Conservation (phyloP, 2,797 vertebrate genomes). For the Fundulus diaphanus region DNA sequence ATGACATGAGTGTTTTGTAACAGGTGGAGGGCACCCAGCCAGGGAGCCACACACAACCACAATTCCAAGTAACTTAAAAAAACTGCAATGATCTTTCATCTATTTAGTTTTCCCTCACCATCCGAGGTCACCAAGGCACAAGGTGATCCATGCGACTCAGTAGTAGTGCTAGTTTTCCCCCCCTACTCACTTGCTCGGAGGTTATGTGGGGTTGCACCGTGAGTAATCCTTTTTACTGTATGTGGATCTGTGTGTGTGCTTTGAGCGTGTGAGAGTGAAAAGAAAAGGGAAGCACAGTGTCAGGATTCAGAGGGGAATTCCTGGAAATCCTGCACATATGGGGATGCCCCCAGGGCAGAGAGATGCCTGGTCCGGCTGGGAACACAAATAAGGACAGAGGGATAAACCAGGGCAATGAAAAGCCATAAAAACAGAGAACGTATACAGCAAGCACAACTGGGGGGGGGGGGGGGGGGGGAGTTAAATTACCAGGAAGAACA, state of each 20-base stretch:
- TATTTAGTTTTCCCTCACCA: constrained; percentile 41
- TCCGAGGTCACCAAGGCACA: constrained; percentile 60
- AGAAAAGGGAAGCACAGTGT: constrained; percentile 36
- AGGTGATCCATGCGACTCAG: constrained; percentile 44
- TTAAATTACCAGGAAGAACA: neutral
- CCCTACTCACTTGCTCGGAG: constrained; percentile 31
- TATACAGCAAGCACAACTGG: neutral
- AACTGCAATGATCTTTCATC: constrained; percentile 28
- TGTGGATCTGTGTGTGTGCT: neutral
- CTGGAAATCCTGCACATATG: constrained; percentile 47
- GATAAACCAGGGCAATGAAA: constrained; percentile 37
- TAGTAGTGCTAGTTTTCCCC: constrained; percentile 22
- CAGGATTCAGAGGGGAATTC: constrained; percentile 50
- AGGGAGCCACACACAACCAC: too few relatives aligned
- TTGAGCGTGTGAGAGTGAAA: neutral
- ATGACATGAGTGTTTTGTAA: neutral
- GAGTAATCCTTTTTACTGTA: constrained; percentile 19
- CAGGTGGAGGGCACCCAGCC: neutral
- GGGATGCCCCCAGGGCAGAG: constrained; percentile 44
- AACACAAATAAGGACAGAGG: constrained; percentile 31
- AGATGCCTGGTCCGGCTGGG: constrained; percentile 27
- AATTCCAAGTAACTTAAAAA: too few relatives aligned
- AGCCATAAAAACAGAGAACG: constrained; percentile 20
- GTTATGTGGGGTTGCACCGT: constrained; percentile 18
- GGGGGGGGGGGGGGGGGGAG: neutral